Percentiles rank a stretch among this genome's conserved stretches.
These are phyloP conservation scores for Oryzias celebensis DNA, from an alignment of 2,113 vertebrate species.

Conservation along the genomic window DNA sequence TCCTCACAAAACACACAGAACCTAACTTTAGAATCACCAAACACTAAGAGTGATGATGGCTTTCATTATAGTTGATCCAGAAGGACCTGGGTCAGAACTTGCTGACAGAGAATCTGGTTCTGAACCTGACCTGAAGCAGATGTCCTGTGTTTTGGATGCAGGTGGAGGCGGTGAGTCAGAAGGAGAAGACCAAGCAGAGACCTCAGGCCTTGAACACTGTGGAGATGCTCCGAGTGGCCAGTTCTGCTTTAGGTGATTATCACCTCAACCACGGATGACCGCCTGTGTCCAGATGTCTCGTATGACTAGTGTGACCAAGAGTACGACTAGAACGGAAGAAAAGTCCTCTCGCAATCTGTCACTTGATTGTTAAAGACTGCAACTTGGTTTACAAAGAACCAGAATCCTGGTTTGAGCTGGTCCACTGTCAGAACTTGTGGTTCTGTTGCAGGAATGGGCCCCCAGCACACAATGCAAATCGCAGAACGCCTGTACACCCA, in stretches of 20 bases:
- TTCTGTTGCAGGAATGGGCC: slow-evolving; percentile 86
- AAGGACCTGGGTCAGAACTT: too few relatives aligned
- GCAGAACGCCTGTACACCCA: slow-evolving; percentile 96
- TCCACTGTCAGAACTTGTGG: neutral
- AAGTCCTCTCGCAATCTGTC: too few relatives aligned
- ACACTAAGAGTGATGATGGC: too few relatives aligned
- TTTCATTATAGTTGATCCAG: too few relatives aligned
- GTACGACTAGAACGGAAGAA: too few relatives aligned
- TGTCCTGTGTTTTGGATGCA: slow-evolving; percentile 47
- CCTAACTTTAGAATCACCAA: too few relatives aligned
- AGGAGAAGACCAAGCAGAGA: slow-evolving; percentile 95
- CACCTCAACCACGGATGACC: neutral
- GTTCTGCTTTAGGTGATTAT: slow-evolving; percentile 87
- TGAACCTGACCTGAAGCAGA: neutral
- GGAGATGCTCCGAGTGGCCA: slow-evolving; percentile 96
- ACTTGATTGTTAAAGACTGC: too few relatives aligned
- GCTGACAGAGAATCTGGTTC: neutral
- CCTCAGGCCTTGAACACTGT: slow-evolving; percentile 95
- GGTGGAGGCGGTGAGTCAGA: slow-evolving; percentile 93
- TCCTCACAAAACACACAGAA: too few relatives aligned
- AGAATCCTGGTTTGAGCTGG: too few relatives aligned
- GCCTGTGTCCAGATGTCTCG: neutral
- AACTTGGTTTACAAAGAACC: too few relatives aligned
- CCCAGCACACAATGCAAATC: slow-evolving; percentile 95
- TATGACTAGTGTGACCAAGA: neutral